Conservation (phyloP, 2,888 invertebrate genomes). For the Suillia variegata region DNA sequence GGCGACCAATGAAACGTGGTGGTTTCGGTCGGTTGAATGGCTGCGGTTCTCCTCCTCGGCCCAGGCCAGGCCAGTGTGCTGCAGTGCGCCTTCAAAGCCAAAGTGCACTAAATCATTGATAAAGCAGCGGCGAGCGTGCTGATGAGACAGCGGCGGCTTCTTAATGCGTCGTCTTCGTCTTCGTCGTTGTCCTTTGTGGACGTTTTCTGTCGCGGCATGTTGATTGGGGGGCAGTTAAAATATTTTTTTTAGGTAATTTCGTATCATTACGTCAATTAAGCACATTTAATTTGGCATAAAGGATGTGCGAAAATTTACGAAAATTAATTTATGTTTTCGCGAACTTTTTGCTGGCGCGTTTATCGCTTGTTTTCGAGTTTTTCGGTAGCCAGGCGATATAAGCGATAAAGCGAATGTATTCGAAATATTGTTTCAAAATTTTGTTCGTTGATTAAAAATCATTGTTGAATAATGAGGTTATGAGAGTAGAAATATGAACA, state of each 20-base stretch:
- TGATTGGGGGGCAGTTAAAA: slow-evolving; percentile 26
- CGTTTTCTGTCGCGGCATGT: slow-evolving; percentile 8
- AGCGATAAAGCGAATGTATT: too few relatives aligned
- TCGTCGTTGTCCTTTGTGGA: slow-evolving; percentile 15
- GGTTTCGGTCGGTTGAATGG: neutral
- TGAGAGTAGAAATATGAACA: too few relatives aligned
- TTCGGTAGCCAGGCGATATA: neutral
- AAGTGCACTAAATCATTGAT: slow-evolving; percentile 39
- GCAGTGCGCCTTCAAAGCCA: slow-evolving; percentile 17
- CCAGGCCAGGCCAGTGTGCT: slow-evolving; percentile 4
- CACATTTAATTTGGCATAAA: slow-evolving; percentile 30
- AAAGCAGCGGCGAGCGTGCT: slow-evolving; percentile 34
- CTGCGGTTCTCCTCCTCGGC: neutral
- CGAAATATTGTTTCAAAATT: too few relatives aligned
- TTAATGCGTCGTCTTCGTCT: neutral
- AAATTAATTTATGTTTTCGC: slow-evolving; percentile 6
- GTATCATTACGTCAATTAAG: slow-evolving; percentile 41
- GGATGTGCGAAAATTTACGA: neutral
- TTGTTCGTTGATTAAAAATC: too few relatives aligned
- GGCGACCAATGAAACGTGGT: too few relatives aligned
- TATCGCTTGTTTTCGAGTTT: neutral
- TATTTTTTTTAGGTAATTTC: slow-evolving; percentile 37
- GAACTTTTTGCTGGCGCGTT: too few relatives aligned
- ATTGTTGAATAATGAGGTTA: too few relatives aligned
- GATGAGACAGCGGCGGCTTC: slow-evolving; percentile 27